A percentile compares a stretch with the other conserved stretches of the same genome.
phyloP scores from a whole-genome alignment of 2,113 vertebrate genomes.

The Hydrolagus affinis region DNA sequence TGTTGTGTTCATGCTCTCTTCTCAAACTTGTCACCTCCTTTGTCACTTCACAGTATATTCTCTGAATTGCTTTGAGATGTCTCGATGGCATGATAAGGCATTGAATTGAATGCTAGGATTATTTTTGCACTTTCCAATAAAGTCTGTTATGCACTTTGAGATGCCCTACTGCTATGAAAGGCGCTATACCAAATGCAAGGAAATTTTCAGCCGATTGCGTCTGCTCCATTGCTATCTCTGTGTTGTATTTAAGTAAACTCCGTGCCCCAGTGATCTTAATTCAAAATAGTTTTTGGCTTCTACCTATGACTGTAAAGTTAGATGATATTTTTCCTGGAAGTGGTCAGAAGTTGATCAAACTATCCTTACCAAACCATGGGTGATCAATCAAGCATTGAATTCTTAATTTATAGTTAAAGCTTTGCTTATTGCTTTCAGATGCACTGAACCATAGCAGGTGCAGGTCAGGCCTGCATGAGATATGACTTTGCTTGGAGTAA shows the following conservation, averaged over 20 bases:
- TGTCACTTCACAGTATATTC: no score
- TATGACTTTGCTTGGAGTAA: slow-evolving; percentile 29
- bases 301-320: not conserved
- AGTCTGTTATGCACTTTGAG: no score
- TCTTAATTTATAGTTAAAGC: slow-evolving; percentile 33
- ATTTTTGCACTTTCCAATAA: no score
- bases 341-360: not conserved
- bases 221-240: no score
- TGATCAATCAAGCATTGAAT: slow-evolving; percentile 32
- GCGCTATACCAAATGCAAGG: no score
- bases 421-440: slow-evolving; percentile 28
- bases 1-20: not conserved
- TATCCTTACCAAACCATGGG: slow-evolving; percentile 2
- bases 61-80: no score
- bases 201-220: no score
- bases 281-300: not conserved
- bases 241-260: not conserved
- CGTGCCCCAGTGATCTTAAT: not conserved
- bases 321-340: not conserved
- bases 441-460: slow-evolving; percentile 17
- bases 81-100: no score
- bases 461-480: slow-evolving; percentile 2
- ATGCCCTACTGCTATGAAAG: no score
- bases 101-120: no score
- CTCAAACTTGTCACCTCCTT: not conserved